phyloP scores from a whole-genome alignment of 2,888 invertebrate genomes.

The Lepidocyrtinus sp. region DNA sequence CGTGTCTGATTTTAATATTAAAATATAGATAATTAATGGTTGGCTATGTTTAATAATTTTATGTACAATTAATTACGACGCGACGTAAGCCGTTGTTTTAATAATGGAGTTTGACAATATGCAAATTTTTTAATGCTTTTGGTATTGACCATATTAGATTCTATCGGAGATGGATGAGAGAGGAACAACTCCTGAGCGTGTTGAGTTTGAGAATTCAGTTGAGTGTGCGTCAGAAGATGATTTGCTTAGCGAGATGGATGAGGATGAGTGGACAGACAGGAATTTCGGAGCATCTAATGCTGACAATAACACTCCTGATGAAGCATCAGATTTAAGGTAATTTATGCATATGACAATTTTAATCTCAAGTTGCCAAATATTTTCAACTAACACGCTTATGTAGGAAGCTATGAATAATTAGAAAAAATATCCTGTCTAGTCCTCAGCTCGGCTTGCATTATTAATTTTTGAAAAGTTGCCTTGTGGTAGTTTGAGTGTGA shows the following conservation, averaged over 20 bases:
- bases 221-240: conserved; percentile 72
- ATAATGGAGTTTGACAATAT: too few relatives aligned
- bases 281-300: conserved; percentile 85
- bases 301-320: conserved; percentile 79
- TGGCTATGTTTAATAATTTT: too few relatives aligned
- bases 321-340: conserved; percentile 72
- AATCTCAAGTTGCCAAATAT: too few relatives aligned
- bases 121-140: neutral
- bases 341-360: neutral
- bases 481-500: neutral
- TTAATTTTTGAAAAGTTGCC: neutral
- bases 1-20: too few relatives aligned
- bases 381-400: too few relatives aligned
- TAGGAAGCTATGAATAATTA: too few relatives aligned
- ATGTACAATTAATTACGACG: too few relatives aligned
- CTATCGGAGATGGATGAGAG: conserved; percentile 69
- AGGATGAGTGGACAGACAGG: conserved; percentile 95
- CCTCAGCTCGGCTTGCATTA: neutral
- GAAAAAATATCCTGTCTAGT: neutral
- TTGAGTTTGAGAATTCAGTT: conserved; percentile 82
- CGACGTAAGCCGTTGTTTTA: too few relatives aligned
- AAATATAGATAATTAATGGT: too few relatives aligned
- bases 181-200: conserved; percentile 81
- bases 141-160: conserved; percentile 55
- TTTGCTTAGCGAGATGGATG: conserved; percentile 86